A percentile compares a stretch with the other conserved stretches of the same genome.
Evolutionary conservation across 2,888 invertebrate genomes (phyloP).

Genomic region (Scaptomyza tumidula): DNA sequence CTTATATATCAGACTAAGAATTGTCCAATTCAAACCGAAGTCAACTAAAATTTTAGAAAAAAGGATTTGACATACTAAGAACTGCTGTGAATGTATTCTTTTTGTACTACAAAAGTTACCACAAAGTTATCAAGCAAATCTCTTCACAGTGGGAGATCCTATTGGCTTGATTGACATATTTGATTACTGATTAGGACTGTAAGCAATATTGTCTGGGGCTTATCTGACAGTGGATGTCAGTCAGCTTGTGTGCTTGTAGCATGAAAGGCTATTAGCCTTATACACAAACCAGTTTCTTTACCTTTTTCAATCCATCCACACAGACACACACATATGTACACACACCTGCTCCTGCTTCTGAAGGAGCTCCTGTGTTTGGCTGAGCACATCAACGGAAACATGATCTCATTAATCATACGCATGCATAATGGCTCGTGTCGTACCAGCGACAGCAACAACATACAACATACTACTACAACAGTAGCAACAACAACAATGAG

Average conservation of each 20-base stretch:
- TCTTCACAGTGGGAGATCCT: constrained; percentile 1
- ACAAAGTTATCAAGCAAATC: constrained; percentile 15
- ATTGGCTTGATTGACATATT: constrained; percentile 45
- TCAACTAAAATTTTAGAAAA: neutral
- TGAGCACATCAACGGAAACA: constrained; percentile 70
- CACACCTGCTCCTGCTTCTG: constrained; percentile 7
- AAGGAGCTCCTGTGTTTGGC: constrained; percentile 13
- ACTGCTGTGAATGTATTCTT: neutral
- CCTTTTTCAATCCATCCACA: constrained; percentile 1
- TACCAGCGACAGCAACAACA: constrained; percentile 38
- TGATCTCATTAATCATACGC: constrained; percentile 77
- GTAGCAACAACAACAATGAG: constrained; percentile 27
- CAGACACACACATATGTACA: neutral
- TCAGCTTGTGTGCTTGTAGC: constrained; percentile 25
- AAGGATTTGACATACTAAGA: neutral
- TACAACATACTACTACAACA: constrained; percentile 24
- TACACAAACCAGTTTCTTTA: constrained; percentile 17
- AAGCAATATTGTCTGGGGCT: constrained; percentile 43
- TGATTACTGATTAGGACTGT: constrained; percentile 51
- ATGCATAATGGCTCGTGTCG: constrained; percentile 73
- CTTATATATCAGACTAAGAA: neutral
- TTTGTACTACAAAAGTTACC: neutral
- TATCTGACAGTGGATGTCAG: constrained; percentile 21
- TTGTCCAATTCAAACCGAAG: neutral
- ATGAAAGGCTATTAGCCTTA: constrained; percentile 47